Percentiles rank a stretch among this genome's conserved stretches.
These are phyloP conservation scores for Clivina fossor DNA, from an alignment of 2,888 invertebrate genomes.

Conservation along the genomic window DNA sequence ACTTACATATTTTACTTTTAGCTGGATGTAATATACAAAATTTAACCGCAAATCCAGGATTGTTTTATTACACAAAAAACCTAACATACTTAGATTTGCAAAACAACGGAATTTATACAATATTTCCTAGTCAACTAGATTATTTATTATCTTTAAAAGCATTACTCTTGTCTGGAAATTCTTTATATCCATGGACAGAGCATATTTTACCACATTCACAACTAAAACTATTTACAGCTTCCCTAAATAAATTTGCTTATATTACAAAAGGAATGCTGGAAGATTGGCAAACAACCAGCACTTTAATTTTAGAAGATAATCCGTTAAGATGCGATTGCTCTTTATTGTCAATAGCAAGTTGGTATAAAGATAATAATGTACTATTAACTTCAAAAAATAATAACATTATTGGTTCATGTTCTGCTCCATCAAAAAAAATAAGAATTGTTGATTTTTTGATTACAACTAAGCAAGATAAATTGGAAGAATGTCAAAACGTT, in stretches of 20 bases:
- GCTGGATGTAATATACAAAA: slow-evolving; percentile 57
- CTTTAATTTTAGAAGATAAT: slow-evolving; percentile 53
- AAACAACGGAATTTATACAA: slow-evolving; percentile 56
- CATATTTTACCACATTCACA: slow-evolving; percentile 56
- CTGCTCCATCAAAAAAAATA: too few species aligned
- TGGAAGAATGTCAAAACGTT: too few species aligned
- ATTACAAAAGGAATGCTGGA: slow-evolving; percentile 60
- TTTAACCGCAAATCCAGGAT: slow-evolving; percentile 55
- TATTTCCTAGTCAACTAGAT: slow-evolving; percentile 54
- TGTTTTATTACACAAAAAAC: slow-evolving; percentile 54
- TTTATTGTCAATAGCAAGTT: slow-evolving; percentile 10
- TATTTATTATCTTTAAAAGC: slow-evolving; percentile 54
- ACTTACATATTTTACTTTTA: slow-evolving; percentile 55
- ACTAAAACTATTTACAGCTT: slow-evolving; percentile 52
- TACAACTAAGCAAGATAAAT: too few species aligned
- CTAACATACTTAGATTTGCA: slow-evolving; percentile 57
- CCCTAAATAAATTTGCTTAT: slow-evolving; percentile 59
- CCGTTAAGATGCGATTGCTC: slow-evolving; percentile 24
- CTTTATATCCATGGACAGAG: slow-evolving; percentile 58
- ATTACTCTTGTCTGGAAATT: slow-evolving; percentile 58
- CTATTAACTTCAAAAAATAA: too few species aligned
- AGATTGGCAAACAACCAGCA: slow-evolving; percentile 56
- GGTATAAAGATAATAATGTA: slow-evolving; percentile 4
- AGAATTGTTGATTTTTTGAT: too few species aligned
- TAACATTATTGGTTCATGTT: too few species aligned